Evolutionary conservation across 2,888 invertebrate genomes (phyloP), one percentile per base, ranked within the genome.

Genomic region (Philopedon plagiatum): DNA sequence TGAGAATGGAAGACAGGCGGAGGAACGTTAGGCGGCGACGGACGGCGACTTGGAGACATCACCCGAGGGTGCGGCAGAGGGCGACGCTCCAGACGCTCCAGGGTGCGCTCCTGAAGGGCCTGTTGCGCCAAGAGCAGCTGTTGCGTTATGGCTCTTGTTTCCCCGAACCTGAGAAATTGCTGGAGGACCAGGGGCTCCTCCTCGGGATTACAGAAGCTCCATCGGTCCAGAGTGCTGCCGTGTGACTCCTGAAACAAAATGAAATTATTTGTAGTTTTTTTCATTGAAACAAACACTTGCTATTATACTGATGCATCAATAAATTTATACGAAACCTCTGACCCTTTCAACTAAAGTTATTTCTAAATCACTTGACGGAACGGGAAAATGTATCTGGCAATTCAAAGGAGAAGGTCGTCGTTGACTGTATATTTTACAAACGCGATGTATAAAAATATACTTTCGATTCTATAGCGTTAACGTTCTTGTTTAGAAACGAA

Each of bases 181-280:
- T 96, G 95, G 78, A 97, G 89, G 79, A 96, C 95, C 87, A 96
- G 89, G 83, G 93, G 94, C 88, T 97, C 96, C 87, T 97, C 96
- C 85, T 96, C 94, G 81, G 92, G 89, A 80, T 93, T 93, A 84
- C 94, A 93, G 83, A 95, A 92, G 82, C 91, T 92, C 96, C 96
- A 96, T 89, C 93, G 91, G 88, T 95, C 95, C 86, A 95, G 89
- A 83, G 93, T 90, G 85, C 91, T 90, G 80, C 94, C 93, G 86
- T 93, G 79, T 81, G 79, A 79, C 79, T 80, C 80, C 82, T 82
- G 80, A 67, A 82, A 82, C 77, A 80, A 79, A 75, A 67, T 70
- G n/a, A 54, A 26, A 18, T 23, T 44, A 21, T 29, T 41, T 5
- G 1, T 4, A 37, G 21, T 44, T 11, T 61, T 41, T 41, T 15